These are phyloP conservation scores for Galeopterus variegatus DNA, from an alignment of 2,113 vertebrate genomes.

Conservation along the genomic window DNA sequence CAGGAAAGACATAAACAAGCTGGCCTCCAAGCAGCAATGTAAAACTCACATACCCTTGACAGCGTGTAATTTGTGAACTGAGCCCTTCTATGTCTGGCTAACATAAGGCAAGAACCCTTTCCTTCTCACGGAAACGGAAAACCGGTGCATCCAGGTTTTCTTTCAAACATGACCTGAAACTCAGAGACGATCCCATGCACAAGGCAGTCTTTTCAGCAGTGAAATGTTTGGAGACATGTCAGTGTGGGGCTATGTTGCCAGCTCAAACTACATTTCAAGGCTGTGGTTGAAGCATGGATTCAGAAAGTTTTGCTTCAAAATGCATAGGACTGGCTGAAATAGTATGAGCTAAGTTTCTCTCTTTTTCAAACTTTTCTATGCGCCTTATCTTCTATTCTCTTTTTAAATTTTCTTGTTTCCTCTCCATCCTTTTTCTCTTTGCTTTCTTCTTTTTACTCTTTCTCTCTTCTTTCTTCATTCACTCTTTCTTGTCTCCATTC, in stretches of 20 bases:
- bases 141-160: slow-evolving; percentile 27
- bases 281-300: slow-evolving; percentile 20
- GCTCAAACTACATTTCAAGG: slow-evolving; percentile 28
- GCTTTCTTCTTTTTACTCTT: background rate
- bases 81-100: background rate
- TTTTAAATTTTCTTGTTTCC: background rate
- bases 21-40: background rate
- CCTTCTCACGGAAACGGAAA: background rate
- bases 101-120: background rate
- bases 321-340: background rate
- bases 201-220: slow-evolving; percentile 51
- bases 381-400: background rate
- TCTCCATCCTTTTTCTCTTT: background rate
- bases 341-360: background rate
- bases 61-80: background rate
- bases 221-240: slow-evolving; percentile 64
- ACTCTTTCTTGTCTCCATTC: background rate
- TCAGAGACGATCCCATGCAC: slow-evolving; percentile 63
- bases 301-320: background rate
- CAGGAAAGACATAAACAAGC: slow-evolving; percentile 46
- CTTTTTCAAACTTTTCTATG: background rate
- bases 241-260: slow-evolving; percentile 33
- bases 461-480: background rate
- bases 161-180: slow-evolving; percentile 71
- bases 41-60: background rate